Conservation (phyloP, 2,113 vertebrate species). For the Carettochelys insculpta region DNA sequence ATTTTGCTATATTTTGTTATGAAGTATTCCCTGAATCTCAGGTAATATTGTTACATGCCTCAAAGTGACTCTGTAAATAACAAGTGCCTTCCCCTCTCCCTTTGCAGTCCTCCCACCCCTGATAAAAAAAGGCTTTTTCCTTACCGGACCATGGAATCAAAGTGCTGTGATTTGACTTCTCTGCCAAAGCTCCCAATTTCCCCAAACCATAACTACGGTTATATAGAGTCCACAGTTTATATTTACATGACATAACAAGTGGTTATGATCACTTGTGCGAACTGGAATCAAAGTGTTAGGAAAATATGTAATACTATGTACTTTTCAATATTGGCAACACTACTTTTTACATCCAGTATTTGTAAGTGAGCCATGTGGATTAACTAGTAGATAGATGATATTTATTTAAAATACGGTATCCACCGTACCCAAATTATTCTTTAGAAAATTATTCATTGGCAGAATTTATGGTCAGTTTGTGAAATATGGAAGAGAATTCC, state of each 20-base stretch:
- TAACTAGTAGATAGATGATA: constrained; percentile 17
- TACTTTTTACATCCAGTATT: not conserved
- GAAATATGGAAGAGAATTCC: not conserved
- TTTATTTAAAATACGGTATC: not conserved
- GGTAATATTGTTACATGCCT: not conserved
- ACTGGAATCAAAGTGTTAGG: not conserved
- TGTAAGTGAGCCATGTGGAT: fast-evolving
- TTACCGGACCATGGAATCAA: not conserved
- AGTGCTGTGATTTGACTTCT: constrained; percentile 1
- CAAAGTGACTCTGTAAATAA: not conserved
- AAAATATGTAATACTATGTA: not conserved
- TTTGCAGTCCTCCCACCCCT: not conserved
- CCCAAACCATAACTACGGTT: not conserved
- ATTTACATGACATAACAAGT: not conserved
- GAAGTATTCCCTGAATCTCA: not conserved
- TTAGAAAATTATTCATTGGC: not conserved
- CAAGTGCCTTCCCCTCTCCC: not conserved
- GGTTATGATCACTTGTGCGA: constrained; percentile 7
- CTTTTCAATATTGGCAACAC: not conserved
- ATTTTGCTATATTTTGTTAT: not conserved
- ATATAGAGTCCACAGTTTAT: not conserved
- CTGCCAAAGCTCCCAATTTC: not conserved
- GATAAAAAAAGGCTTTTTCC: not conserved
- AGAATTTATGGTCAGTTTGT: not conserved
- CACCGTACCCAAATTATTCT: not conserved